Evolutionary conservation across 2,797 vertebrate species (phyloP).

Genomic region (Sebastiscus tertius): DNA sequence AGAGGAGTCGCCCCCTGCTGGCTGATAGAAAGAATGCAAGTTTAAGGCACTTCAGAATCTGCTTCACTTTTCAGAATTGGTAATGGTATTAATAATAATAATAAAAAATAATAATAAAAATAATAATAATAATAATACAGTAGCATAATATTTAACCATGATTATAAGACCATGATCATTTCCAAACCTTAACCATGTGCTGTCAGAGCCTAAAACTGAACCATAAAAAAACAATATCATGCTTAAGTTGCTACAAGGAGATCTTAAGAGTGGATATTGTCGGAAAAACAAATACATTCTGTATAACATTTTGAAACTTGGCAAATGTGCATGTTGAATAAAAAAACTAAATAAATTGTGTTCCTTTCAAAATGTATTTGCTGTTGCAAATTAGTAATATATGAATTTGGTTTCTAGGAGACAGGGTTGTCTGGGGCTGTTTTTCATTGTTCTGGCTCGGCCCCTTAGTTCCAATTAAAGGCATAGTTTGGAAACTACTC

Average conservation of each 20-base stretch:
- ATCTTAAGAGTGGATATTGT: neutral
- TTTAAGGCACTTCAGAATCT: no score
- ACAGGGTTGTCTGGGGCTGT: neutral
- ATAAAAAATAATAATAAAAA: neutral
- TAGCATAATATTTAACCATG: neutral
- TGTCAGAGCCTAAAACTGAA: neutral
- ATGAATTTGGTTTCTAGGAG: no score
- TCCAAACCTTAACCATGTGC: neutral
- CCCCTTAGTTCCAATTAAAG: neutral
- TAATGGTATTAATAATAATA: neutral
- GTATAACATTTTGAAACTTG: neutral
- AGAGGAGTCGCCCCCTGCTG: no score
- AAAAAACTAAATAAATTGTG: no score
- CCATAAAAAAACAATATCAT: neutral
- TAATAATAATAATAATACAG: neutral
- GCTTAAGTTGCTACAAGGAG: neutral
- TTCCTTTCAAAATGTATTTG: no score
- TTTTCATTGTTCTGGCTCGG: neutral
- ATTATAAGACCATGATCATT: neutral
- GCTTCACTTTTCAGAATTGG: no score
- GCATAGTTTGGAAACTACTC: neutral
- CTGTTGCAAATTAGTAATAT: no score
- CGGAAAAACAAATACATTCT: neutral
- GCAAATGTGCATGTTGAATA: no score
- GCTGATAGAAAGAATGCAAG: no score